Evolutionary conservation across 2,797 vertebrate genomes (phyloP).

Genomic region (Etheostoma nigrum): DNA sequence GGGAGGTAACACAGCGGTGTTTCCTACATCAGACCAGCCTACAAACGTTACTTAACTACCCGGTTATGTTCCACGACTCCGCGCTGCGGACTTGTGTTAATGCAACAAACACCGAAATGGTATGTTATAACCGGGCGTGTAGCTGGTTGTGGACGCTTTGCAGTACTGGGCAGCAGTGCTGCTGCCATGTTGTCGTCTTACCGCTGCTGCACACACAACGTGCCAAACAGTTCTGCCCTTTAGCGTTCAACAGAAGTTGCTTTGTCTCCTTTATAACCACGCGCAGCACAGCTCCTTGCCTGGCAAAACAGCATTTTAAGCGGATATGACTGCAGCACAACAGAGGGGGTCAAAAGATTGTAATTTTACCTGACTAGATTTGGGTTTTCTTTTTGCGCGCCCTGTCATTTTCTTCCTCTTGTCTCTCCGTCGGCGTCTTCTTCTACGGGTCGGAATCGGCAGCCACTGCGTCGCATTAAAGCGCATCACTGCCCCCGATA

Average conservation of each 20-base stretch:
- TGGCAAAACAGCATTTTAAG: background rate
- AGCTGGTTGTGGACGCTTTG: background rate
- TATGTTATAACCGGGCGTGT: too few relatives aligned
- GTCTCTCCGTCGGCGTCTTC: conserved; percentile 61
- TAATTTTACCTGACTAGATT: conserved; percentile 77
- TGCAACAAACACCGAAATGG: background rate
- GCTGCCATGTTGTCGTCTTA: conserved; percentile 79
- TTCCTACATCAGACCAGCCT: background rate
- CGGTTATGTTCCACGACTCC: fast-evolving
- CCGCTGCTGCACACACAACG: conserved; percentile 46
- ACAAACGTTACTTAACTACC: background rate
- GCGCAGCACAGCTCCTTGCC: background rate
- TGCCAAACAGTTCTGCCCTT: conserved; percentile 33
- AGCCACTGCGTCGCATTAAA: background rate
- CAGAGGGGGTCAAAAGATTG: background rate
- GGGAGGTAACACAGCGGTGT: background rate
- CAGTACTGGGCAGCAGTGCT: conserved; percentile 14
- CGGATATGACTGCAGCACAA: background rate
- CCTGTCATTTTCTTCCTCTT: conserved; percentile 84
- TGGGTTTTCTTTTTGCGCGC: conserved; percentile 88
- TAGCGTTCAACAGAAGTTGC: background rate
- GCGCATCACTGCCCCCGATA: conserved; percentile 17
- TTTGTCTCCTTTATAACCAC: background rate
- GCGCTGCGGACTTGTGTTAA: background rate
- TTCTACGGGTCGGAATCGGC: conserved; percentile 21